Evolutionary conservation across 2,888 invertebrate species (phyloP).

Genomic region (Caenorhabditis angaria): DNA sequence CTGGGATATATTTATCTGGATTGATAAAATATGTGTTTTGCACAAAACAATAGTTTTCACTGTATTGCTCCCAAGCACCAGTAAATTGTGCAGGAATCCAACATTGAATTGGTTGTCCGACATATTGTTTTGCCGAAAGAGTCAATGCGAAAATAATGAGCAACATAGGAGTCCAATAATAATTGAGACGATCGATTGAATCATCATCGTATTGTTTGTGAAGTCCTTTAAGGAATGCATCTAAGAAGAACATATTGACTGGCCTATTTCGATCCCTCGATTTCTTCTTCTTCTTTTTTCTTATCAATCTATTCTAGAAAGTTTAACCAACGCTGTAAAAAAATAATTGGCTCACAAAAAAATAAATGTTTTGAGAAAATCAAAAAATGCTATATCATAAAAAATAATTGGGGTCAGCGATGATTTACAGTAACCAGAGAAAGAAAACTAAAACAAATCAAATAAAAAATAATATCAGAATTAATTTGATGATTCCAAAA

Average conservation of each 20-base stretch:
- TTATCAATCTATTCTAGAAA: not conserved
- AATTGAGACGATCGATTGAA: slow-evolving; percentile 70
- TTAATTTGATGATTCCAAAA: no score
- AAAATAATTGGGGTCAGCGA: no score
- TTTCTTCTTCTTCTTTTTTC: no score
- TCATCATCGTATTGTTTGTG: slow-evolving; percentile 72
- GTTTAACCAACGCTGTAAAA: not conserved
- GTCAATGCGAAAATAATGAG: slow-evolving; percentile 71
- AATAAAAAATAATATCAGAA: no score
- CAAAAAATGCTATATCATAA: not conserved
- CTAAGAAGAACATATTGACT: slow-evolving; percentile 68
- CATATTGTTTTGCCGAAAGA: slow-evolving; percentile 71
- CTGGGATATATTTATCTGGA: slow-evolving; percentile 68
- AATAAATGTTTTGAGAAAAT: not conserved
- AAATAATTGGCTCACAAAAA: not conserved
- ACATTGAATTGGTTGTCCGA: slow-evolving; percentile 72
- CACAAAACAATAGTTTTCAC: slow-evolving; percentile 72
- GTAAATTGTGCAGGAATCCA: slow-evolving; percentile 72
- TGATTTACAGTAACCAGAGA: not conserved
- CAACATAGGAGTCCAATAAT: slow-evolving; percentile 71
- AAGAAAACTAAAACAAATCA: no score
- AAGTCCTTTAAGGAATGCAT: slow-evolving; percentile 70
- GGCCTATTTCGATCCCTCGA: not conserved
- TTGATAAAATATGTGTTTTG: slow-evolving; percentile 71
- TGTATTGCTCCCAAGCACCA: slow-evolving; percentile 72